A percentile compares a stretch with the other conserved stretches of the same genome.
phyloP scores from a whole-genome alignment of 2,888 invertebrate species.

The Pristionchus arcanus region DNA sequence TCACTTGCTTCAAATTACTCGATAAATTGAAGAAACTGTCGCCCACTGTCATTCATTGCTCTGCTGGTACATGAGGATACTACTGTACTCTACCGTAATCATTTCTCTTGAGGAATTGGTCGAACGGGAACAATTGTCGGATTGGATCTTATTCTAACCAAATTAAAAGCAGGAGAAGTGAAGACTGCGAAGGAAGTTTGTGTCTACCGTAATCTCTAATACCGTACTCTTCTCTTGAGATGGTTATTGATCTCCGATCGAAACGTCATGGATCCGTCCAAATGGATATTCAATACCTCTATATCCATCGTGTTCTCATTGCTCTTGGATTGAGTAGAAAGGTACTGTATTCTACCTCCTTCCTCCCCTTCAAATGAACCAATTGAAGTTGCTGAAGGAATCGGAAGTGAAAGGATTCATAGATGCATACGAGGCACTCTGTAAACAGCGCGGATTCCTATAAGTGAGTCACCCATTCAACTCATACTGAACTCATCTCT shows the following conservation, averaged over 20 bases:
- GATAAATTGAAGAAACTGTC: constrained; percentile 30
- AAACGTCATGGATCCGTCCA: constrained; percentile 67
- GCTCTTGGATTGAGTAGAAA: constrained; percentile 49
- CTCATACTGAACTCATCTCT: not conserved
- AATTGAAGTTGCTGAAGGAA: constrained; percentile 33
- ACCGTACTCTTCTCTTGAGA: constrained; percentile 57
- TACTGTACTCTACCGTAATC: not conserved
- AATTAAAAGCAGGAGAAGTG: constrained; percentile 29
- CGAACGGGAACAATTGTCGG: constrained; percentile 54
- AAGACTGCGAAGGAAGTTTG: constrained; percentile 46
- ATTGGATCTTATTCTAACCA: constrained; percentile 24
- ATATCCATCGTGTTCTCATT: constrained; percentile 67
- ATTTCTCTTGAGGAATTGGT: constrained; percentile 45
- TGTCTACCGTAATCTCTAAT: not conserved
- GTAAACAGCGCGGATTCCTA: constrained; percentile 33
- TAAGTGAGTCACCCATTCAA: not conserved
- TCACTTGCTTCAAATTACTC: constrained; percentile 54
- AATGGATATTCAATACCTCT: constrained; percentile 69
- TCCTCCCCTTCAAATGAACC: not conserved
- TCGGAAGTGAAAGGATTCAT: constrained; percentile 48
- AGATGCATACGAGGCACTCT: constrained; percentile 36
- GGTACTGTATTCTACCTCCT: not conserved
- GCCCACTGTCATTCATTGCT: constrained; percentile 55
- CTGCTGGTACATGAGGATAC: constrained; percentile 47
- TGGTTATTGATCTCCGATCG: constrained; percentile 63